Evolutionary conservation across 2,797 vertebrate genomes (phyloP).

Genomic region (Dendrocincla tyrannina): DNA sequence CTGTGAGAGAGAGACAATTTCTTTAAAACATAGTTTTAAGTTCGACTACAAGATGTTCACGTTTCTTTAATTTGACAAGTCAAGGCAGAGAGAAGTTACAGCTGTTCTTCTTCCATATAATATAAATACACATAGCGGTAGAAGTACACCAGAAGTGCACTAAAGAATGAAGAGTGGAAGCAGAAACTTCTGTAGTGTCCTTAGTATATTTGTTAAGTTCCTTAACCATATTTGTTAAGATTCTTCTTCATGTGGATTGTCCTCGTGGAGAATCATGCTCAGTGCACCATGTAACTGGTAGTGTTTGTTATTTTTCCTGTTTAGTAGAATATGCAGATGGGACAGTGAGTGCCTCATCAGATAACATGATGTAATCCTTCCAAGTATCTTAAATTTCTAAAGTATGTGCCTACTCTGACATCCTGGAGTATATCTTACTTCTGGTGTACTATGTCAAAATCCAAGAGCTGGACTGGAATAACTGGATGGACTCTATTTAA

Average conservation of each 20-base stretch:
- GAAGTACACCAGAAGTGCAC: background rate
- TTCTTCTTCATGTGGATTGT: background rate
- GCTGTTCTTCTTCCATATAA: background rate
- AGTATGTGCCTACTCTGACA: background rate
- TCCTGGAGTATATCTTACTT: background rate
- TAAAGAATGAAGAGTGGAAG: background rate
- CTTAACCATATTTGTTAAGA: background rate
- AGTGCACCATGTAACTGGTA: background rate
- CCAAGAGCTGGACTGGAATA: background rate
- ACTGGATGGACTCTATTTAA: background rate
- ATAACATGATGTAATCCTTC: background rate
- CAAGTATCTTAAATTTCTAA: background rate
- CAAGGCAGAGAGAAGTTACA: background rate
- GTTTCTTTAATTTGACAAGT: background rate
- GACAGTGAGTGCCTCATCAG: background rate
- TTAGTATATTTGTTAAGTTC: background rate
- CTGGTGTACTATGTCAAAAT: background rate
- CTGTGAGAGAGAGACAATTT: background rate
- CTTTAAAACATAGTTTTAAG: background rate
- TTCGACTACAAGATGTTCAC: background rate
- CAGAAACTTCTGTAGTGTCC: background rate
- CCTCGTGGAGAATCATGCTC: background rate
- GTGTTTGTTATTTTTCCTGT: background rate
- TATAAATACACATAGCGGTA: background rate
- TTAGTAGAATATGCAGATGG: background rate